Conservation (phyloP, 2,888 invertebrate genomes). For the Cetonia aurata region DNA sequence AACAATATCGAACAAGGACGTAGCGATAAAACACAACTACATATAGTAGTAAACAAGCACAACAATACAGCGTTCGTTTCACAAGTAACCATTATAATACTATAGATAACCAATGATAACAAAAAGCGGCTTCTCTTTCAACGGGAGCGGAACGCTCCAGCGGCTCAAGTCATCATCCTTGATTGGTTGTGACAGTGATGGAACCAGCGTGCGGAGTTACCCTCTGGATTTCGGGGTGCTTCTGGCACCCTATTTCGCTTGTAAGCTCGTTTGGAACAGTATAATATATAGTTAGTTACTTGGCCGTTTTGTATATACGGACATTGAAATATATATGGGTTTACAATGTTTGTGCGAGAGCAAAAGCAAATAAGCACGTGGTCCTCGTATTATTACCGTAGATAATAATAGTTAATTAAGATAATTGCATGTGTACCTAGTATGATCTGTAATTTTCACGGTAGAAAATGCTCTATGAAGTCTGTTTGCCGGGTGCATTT, state of each 20-base stretch:
- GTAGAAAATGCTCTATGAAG: neutral
- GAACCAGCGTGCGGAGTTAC: constrained; percentile 27
- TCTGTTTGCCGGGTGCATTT: too few species aligned
- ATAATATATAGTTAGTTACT: constrained; percentile 12
- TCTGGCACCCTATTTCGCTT: neutral
- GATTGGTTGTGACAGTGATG: constrained; percentile 40
- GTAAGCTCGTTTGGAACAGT: constrained; percentile 22
- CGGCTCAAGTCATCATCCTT: constrained; percentile 30
- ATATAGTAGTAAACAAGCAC: neutral
- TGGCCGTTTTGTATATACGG: neutral
- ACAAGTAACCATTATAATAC: constrained; percentile 53
- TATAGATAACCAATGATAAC: constrained; percentile 52
- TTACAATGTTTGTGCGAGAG: too few species aligned
- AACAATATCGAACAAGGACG: constrained; percentile 8
- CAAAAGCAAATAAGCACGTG: constrained; percentile 35
- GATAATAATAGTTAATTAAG: constrained; percentile 36
- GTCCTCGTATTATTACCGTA: constrained; percentile 23
- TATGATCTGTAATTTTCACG: constrained; percentile 24
- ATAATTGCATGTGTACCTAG: constrained; percentile 22
- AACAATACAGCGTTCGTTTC: neutral
- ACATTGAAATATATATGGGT: constrained; percentile 4
- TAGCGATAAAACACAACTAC: neutral
- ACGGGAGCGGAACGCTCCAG: constrained; percentile 7
- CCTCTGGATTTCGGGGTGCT: constrained; percentile 4
- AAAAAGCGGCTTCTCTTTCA: constrained; percentile 51